Conservation (phyloP, 2,797 vertebrate genomes). For the Antennarius maculatus region DNA sequence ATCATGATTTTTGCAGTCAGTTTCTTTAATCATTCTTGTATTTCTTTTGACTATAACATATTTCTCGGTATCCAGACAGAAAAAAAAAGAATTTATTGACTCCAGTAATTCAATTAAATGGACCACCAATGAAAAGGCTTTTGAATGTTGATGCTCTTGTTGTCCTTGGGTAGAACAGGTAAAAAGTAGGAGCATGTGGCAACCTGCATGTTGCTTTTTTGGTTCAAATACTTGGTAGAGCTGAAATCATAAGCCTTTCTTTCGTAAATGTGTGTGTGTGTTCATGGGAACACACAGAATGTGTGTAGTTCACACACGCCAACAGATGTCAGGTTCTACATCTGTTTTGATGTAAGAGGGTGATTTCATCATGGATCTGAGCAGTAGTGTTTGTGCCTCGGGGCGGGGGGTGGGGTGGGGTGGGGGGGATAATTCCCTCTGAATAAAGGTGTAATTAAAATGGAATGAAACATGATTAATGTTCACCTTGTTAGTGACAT, state of each 20-base stretch:
- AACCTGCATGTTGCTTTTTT: neutral
- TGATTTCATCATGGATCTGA: conserved; percentile 33
- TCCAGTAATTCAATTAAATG: neutral
- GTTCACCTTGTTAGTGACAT: conserved; percentile 69
- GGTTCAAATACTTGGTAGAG: neutral
- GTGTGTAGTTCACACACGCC: neutral
- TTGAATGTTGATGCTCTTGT: too few species aligned
- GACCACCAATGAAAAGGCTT: neutral
- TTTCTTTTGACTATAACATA: conserved; percentile 3
- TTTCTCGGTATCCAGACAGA: neutral
- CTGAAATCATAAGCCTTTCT: neutral
- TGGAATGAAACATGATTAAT: conserved; percentile 68
- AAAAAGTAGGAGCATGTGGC: neutral
- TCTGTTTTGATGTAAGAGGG: conserved; percentile 17
- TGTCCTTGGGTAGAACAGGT: neutral
- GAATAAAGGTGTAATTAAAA: conserved; percentile 65
- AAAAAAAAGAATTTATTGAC: neutral
- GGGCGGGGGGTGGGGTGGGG: conserved; percentile 14
- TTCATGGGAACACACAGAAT: neutral
- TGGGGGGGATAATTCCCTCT: conserved; percentile 41
- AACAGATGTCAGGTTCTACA: neutral
- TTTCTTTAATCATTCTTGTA: neutral
- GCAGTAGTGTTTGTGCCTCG: conserved; percentile 46
- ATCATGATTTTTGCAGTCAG: neutral
- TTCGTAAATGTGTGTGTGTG: neutral